Evolutionary conservation across 2,797 vertebrate species (phyloP).

Genomic region (Enteromius mattozi): DNA sequence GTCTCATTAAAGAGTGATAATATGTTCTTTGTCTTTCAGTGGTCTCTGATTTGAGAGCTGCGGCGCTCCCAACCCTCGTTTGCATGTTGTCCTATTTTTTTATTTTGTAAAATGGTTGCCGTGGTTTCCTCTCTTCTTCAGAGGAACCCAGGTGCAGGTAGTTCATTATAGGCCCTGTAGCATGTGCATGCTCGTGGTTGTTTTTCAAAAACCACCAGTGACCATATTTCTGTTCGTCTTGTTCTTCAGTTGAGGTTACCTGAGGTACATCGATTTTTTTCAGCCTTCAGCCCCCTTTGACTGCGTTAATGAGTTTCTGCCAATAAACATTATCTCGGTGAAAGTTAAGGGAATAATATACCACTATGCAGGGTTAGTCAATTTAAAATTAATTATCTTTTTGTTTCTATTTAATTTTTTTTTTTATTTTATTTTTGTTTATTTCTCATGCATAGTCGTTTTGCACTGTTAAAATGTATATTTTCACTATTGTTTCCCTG

Average conservation of each 20-base stretch:
- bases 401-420: neutral
- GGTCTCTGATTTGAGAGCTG: constrained; percentile 50
- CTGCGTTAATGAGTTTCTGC: constrained; percentile 15
- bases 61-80: constrained; percentile 42
- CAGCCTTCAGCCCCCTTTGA: neutral
- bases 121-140: constrained; percentile 46
- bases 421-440: neutral
- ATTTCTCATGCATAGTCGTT: neutral
- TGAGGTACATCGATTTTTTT: constrained; percentile 3
- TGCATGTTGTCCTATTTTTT: constrained; percentile 51
- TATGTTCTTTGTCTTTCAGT: constrained; percentile 52
- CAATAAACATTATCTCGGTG: neutral
- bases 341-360: constrained; percentile 13
- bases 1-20: constrained; percentile 58
- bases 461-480: neutral
- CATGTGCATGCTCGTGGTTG: constrained; percentile 63
- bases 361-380: neutral
- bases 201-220: constrained; percentile 1
- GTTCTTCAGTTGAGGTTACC: constrained; percentile 15
- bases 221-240: constrained; percentile 12
- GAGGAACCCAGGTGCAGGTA: constrained; percentile 66
- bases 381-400: constrained; percentile 1
- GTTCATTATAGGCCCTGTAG: constrained; percentile 70
- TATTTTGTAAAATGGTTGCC: constrained; percentile 42
- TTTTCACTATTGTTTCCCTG: neutral